Evolutionary conservation across 2,888 invertebrate genomes (phyloP), one percentile per base, ranked within the genome.

Genomic region (Odontomyia ornata): DNA sequence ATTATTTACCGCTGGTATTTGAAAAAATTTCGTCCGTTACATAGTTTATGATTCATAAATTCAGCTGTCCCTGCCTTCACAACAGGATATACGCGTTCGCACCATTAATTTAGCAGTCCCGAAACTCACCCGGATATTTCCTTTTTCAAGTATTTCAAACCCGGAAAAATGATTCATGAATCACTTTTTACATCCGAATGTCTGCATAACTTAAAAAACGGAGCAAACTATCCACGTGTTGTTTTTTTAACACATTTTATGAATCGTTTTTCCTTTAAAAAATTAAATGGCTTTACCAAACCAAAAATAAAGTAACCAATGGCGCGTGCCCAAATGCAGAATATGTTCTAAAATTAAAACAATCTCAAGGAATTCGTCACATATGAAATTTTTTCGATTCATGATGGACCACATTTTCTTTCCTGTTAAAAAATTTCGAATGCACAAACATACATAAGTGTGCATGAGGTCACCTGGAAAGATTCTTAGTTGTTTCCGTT

Each of bases 391-490:
- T 60, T 60, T 60, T 60, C 3, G 21, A 36, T 57, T 5, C 52
- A 21, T 9, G 9, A 36, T 23, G 57, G 21, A 21, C 60, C 57
- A 43, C 28, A 73, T 43, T 30, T 52, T 56, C 9, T 47, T 57
- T 43, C 13, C 21, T 73, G 4, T 18, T 73, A 72, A 73, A 21
- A 18, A 36, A 57, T 9, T 71, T 3, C 4, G 15, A 43, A 46
- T 21, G 15, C n/a, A 36, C 3, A 9, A 36, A 36, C 5, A 36
- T 36, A 9, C 36, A 36, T 36, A 5, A 3, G 36, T 36, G 3
- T 9, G 36, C 27, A 47, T 71, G 71, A 71, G 71, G 71, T 71
- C 71, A 71, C 71, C 71, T 71, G 71, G 71, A 71, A 71, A 71
- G 52, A 71, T 47, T 47, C 15, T 71, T 47, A 23, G 7, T 23